Percentiles rank a stretch among this genome's conserved stretches.
These are phyloP conservation scores for Aleiodes alternator DNA, from an alignment of 2,888 invertebrate genomes.

Conservation along the genomic window DNA sequence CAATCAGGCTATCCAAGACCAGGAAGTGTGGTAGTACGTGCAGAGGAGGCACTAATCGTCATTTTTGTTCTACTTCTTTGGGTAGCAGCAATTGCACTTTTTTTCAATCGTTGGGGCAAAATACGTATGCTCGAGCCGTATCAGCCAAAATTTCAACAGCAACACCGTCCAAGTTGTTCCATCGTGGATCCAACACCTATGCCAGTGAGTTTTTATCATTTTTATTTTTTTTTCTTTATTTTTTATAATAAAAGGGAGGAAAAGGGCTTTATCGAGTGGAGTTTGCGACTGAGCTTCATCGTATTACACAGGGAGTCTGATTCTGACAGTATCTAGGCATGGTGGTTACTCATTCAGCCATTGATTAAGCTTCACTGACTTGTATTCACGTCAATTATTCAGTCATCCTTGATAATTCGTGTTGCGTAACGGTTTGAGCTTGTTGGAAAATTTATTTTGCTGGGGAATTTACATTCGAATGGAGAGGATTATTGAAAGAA, in stretches of 20 bases:
- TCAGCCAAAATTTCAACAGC: conserved; percentile 92
- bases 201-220: conserved; percentile 60
- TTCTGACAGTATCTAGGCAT: conserved; percentile 5
- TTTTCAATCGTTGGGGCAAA: conserved; percentile 96
- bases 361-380: conserved; percentile 4
- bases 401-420: neutral
- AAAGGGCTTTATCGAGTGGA: too few species aligned
- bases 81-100: conserved; percentile 91
- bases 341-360: conserved; percentile 9
- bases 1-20: conserved; percentile 58
- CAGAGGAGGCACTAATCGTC: conserved; percentile 91
- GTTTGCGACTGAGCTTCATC: neutral
- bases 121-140: conserved; percentile 94
- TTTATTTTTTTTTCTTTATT: neutral
- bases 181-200: conserved; percentile 64
- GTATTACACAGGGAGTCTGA: neutral
- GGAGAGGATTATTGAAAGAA: too few species aligned
- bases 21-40: conserved; percentile 84
- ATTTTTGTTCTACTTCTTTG: conserved; percentile 88
- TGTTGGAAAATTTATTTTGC: neutral
- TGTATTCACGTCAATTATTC: conserved; percentile 11
- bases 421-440: neutral
- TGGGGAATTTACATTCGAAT: neutral
- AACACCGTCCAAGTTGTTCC: conserved; percentile 81
- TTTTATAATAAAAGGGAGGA: neutral